Evolutionary conservation across 1,140 invertebrate genomes (phyloP).

Genomic region (Piezodorus guildinii): DNA sequence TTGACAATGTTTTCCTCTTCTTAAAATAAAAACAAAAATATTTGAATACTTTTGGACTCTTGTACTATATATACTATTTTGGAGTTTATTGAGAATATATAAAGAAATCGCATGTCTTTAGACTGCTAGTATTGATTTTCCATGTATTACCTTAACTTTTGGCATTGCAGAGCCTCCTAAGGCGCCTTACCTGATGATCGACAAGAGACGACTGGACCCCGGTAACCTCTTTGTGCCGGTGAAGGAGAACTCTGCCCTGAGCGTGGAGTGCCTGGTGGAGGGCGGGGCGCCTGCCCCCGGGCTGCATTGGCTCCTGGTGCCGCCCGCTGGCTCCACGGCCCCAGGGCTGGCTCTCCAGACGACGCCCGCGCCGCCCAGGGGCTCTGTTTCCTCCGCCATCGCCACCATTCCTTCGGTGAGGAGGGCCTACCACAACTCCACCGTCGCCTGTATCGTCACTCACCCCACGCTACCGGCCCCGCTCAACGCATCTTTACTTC

Average conservation of each 20-base stretch:
- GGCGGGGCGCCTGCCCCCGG: conserved; percentile 66
- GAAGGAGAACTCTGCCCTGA: conserved; percentile 64
- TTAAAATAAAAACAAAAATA: too few species aligned
- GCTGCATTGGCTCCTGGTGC: conserved; percentile 55
- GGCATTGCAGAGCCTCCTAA: conserved; percentile 63
- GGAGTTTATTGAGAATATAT: too few species aligned
- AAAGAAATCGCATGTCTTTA: too few species aligned
- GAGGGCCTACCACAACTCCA: conserved; percentile 60
- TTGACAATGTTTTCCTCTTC: too few species aligned
- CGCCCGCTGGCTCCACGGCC: conserved; percentile 22
- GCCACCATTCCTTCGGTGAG: conserved; percentile 52
- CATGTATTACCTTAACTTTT: too few species aligned
- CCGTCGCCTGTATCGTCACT: conserved; percentile 57
- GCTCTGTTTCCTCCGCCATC: conserved; percentile 39
- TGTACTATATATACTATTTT: too few species aligned
- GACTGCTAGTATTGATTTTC: too few species aligned
- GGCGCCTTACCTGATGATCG: conserved; percentile 64
- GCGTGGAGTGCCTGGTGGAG: conserved; percentile 68
- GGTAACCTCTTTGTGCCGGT: conserved; percentile 73
- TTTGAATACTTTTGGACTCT: too few species aligned
- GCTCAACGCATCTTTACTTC: conserved; percentile 55
- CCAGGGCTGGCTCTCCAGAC: conserved; percentile 38
- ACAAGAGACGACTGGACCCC: conserved; percentile 63
- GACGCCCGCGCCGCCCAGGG: conserved; percentile 34
- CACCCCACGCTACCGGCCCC: conserved; percentile 53